Base-by-base conservation (phyloP, 2,113 vertebrate genomes). In the Osmerus mordax region DNA sequence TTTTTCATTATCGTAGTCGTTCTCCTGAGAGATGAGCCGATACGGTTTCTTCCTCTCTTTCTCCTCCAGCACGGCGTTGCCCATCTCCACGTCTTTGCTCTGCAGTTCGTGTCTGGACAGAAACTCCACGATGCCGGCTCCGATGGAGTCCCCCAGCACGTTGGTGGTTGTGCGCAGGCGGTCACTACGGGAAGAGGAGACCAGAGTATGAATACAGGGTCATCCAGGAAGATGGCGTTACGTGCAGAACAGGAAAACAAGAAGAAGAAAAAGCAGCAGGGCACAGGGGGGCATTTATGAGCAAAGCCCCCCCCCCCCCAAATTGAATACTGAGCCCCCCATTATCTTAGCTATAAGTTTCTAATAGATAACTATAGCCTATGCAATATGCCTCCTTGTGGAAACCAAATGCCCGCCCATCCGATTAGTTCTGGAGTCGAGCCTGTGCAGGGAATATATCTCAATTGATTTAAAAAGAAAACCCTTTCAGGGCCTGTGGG, bases 31-130 rank as follows among this genome's bases (percentile, higher is more conserved):
- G 76, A 99, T 95, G 80, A 96, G 93, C 74, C 97, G 95, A 86
- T 98, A 99, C 0, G 96, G 95, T 79, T 98, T 99, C 93, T 97
- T 98, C 91, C 95, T 93, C 83, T 98, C 95, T 3, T 95, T 97
- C 87, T 98, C 96, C 79, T 99, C 97, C 73, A 98, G 92, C 82
- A 98, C 96, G 0, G 95, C 96, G 89, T 97, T 97, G 0, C 96
- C 95, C 95, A 97, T 95, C 80, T 98, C 96, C 13, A 91, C 91
- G 69, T 99, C 97, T 55, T 62, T 90, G 81, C 84, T 92, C 90
- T 95, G 94, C 36, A 98, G 92, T 87, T 99, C 97, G 0, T 97
- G 94, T 19, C 93, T 87, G 13, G 97, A 99, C 78, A 99, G 89
- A 69, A 98, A 95, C 87, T 99, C 96, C 8, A 99, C 91, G 4